A percentile compares a stretch with the other conserved stretches of the same genome.
Conservation (phyloP, 2,113 vertebrate genomes). For the Oplegnathus fasciatus region DNA sequence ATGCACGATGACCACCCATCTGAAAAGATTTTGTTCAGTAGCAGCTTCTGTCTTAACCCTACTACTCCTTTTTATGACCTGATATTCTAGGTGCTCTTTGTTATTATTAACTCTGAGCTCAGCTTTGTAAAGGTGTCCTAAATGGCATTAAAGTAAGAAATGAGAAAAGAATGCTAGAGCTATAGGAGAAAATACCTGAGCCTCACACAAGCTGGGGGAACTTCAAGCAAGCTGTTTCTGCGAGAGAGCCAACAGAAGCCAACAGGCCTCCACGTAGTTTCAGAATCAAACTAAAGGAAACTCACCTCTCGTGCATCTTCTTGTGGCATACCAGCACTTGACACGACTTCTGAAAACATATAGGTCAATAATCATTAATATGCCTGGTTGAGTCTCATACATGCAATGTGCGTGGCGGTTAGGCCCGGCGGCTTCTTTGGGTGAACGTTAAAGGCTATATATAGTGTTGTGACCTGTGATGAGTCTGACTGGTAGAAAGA, state of each 20-base stretch:
- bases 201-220: background rate
- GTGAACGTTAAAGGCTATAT: too few species aligned
- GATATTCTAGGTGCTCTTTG: background rate
- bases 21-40: background rate
- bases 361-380: background rate
- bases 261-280: background rate
- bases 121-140: background rate
- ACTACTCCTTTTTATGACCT: background rate
- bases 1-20: background rate
- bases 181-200: background rate
- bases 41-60: background rate
- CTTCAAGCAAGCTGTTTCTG: background rate
- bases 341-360: conserved; percentile 15
- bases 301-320: conserved; percentile 15
- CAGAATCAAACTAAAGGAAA: background rate
- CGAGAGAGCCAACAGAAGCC: background rate
- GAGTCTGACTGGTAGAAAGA: too few species aligned
- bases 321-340: background rate
- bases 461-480: too few species aligned
- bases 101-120: background rate
- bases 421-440: too few species aligned
- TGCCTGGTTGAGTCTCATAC: too few species aligned
- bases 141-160: background rate
- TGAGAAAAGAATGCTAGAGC: background rate
- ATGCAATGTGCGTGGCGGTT: too few species aligned